Evolutionary conservation across 64 coral and sea anemone species (phyloP).

Genomic region (Montipora capricornis): DNA sequence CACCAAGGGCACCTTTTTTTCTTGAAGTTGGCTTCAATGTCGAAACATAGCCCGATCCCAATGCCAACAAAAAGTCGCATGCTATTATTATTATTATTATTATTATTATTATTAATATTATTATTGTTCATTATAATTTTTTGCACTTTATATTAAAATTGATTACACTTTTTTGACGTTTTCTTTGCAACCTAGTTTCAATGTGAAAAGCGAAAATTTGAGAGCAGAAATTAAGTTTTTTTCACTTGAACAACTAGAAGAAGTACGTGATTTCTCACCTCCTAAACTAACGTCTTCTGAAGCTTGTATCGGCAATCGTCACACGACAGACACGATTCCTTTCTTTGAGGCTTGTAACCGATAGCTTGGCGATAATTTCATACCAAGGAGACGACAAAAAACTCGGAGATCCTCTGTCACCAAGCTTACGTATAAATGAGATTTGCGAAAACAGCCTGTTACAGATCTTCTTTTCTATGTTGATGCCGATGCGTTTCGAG

Average conservation of each 20-base stretch:
- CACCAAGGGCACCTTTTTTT: too few relatives aligned
- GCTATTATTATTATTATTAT: too few relatives aligned
- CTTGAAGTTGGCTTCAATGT: too few relatives aligned
- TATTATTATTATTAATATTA: too few relatives aligned
- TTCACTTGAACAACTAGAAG: background rate
- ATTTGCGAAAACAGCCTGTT: background rate
- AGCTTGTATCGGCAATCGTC: background rate
- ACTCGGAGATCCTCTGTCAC: background rate
- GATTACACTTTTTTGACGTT: too few relatives aligned
- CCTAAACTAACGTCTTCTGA: background rate
- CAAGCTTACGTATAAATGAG: background rate
- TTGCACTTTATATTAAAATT: too few relatives aligned
- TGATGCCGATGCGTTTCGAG: background rate
- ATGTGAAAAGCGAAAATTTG: too few relatives aligned
- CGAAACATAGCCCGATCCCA: too few relatives aligned
- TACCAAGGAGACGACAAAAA: background rate
- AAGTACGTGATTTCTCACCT: background rate
- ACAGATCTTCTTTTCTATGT: background rate
- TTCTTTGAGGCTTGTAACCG: too few relatives aligned
- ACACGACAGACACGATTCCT: background rate
- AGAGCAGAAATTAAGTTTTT: background rate
- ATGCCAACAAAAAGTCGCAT: too few relatives aligned
- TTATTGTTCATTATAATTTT: too few relatives aligned
- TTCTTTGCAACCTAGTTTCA: too few relatives aligned
- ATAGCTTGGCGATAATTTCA: background rate